These are phyloP conservation scores for Anguilla megastoma DNA, from an alignment of 2,797 vertebrate genomes.

Conservation along the genomic window DNA sequence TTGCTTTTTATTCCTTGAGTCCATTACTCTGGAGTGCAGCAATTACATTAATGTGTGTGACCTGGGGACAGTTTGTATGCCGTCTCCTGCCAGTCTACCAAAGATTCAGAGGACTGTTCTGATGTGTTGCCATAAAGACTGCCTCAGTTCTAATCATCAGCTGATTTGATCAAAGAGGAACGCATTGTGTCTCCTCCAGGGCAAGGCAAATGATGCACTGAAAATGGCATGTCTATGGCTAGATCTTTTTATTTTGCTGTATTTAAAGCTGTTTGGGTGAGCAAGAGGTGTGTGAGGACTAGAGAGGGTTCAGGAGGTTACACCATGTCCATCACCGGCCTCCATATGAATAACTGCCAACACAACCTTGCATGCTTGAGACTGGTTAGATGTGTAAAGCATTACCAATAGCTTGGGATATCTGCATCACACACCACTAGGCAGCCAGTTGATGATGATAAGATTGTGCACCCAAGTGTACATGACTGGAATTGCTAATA, in stretches of 20 bases:
- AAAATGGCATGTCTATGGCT: conserved; percentile 3
- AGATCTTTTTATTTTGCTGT: conserved; percentile 11
- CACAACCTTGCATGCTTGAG: conserved; percentile 30
- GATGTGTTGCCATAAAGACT: conserved; percentile 28
- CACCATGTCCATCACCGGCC: not conserved
- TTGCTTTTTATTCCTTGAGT: conserved; percentile 36
- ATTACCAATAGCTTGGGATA: conserved; percentile 26
- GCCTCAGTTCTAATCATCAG: conserved; percentile 14
- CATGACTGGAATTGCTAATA: not conserved
- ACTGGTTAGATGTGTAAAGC: conserved; percentile 22
- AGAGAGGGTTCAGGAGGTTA: not conserved
- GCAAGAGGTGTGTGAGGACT: not conserved
- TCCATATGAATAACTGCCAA: conserved; percentile 28
- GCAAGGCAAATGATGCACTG: conserved; percentile 1
- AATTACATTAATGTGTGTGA: conserved; percentile 33
- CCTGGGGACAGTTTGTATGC: conserved; percentile 20
- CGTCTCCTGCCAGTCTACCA: conserved; percentile 34
- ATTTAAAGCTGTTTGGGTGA: conserved; percentile 21
- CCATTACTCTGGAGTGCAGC: conserved; percentile 33
- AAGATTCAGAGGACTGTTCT: conserved; percentile 35
- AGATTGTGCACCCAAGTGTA: conserved; percentile 13
- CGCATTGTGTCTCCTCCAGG: conserved; percentile 4
- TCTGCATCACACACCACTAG: conserved; percentile 9
- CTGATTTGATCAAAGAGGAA: conserved; percentile 29
- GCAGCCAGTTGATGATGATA: not conserved